Evolutionary conservation across 2,888 invertebrate species (phyloP), one percentile per base, ranked within the genome.

Genomic region (Coleophora deauratella): DNA sequence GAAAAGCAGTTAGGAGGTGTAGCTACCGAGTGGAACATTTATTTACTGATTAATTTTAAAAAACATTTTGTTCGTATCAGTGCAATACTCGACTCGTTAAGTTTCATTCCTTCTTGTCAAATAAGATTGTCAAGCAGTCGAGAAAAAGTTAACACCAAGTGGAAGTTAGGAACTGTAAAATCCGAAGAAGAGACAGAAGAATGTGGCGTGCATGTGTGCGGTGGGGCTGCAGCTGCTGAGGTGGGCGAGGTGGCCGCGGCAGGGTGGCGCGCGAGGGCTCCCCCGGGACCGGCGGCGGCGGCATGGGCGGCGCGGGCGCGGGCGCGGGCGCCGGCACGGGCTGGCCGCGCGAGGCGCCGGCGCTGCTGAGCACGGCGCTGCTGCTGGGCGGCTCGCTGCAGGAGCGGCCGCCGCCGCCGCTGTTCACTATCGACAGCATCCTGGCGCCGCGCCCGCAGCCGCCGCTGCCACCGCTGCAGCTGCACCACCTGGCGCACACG

Each of bases 391-490:
- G 79, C 61, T 45, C 73, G 71, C 57, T 85, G 61, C 78, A 84
- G 57, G 61, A 85, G 80, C 59, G 85, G 57, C 78, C 85, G 77
- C 68, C 75, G 54, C 72, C 78, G 81, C 89, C 61, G 81, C 87
- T 94, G 47, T 95, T 95, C 73, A 95, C 94, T 57, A 95, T 95
- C 63, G 95, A 95, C 77, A 94, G 94, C 78, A 94, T 95, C 59
- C 82, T 95, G 70, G 93, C 93, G 37, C 93, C 93, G 40, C 84
- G 91, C 43, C 90, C 91, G 37, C 87, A 86, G 50, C 88, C 88
- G 87, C 40, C 43, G 36, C 78, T 88, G 44, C 88, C 88, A 33
- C 89, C 88, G 47, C 84, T 89, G 48, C 81, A 79, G 57, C 66
- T 82, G 33, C 84, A 82, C 52, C 92, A 92, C 57, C 81, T 92